Evolutionary conservation across 2,797 vertebrate species (phyloP), one percentile per base, ranked within the genome.

Genomic region (Coilia nasus): DNA sequence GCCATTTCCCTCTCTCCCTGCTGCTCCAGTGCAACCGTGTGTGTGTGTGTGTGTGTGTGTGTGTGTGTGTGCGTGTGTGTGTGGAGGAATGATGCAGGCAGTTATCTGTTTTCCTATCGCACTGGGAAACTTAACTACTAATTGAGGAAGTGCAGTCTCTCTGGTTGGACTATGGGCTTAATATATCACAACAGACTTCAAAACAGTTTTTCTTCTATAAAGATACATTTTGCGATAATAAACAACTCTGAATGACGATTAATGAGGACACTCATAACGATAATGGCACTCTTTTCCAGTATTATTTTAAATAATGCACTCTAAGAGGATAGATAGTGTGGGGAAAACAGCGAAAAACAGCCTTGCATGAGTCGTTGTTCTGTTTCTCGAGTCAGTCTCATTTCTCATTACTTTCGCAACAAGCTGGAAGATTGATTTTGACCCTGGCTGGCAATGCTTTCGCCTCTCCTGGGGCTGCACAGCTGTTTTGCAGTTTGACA

Each of bases 21-120:
- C n/a, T n/a, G n/a, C n/a, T n/a, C n/a, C n/a, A n/a, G n/a, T n/a
- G n/a, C n/a, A n/a, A n/a, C n/a, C n/a, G 50, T 54, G 50, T 54
- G 50, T 54, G 28, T 85, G 83, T 89, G 88, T 80, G 75, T 64
- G 57, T 84, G 56, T 86, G 82, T 71, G 47, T 85, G 83, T 85
- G 87, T 83, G 50, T 59, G 54, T 56, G 82, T 67, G 28, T 21
- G 46, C 59, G 67, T 25, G 62, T 47, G 82, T 17, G 75, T 28
- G 47, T 47, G 15, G 1, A 54, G 50, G 50, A 9, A 54, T 83
- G 28, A 83, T 35, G 60, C n/a, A 25, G 25, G 41, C 25, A 54
- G 35, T 41, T 2, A 41, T 41, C 46, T 83, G 71, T 54, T 19
- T 12, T 2, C 17, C 64, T 35, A 0, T 11, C 23, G 6, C 54